These are phyloP conservation scores for Spinus pinus DNA, from an alignment of 2,797 vertebrate genomes.

Conservation along the genomic window DNA sequence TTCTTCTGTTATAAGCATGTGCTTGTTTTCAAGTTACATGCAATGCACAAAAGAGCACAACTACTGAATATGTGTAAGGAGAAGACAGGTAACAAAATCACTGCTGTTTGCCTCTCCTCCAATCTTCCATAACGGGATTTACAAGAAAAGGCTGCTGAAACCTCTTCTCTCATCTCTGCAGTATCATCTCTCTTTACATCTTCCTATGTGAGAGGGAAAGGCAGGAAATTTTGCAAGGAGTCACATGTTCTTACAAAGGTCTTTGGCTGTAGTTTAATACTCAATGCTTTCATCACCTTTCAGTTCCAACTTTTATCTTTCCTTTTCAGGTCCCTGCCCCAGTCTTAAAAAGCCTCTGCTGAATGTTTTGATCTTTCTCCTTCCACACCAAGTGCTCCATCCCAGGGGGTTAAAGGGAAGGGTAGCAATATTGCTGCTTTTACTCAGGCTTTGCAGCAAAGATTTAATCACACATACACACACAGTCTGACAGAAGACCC, in stretches of 20 bases:
- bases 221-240: not conserved
- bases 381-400: slow-evolving; percentile 3
- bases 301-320: slow-evolving; percentile 2
- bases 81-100: not conserved
- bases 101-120: not conserved
- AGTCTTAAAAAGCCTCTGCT: not conserved
- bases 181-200: not conserved
- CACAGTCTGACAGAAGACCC: not conserved
- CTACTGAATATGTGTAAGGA: not conserved
- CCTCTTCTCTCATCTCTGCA: not conserved
- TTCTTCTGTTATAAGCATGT: not conserved
- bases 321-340: not conserved
- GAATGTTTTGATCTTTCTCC: slow-evolving; percentile 34
- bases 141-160: not conserved
- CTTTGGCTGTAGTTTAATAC: not conserved
- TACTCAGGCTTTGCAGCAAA: not conserved
- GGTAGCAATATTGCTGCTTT: not conserved
- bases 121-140: not conserved
- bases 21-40: not conserved
- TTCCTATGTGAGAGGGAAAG: not conserved
- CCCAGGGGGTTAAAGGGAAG: not conserved
- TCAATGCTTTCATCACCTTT: slow-evolving; percentile 25
- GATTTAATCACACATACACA: not conserved
- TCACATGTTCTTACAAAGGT: not conserved
- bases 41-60: not conserved